These are phyloP conservation scores for Rhinogobio ventralis DNA, from an alignment of 2,797 vertebrate genomes.

Conservation along the genomic window DNA sequence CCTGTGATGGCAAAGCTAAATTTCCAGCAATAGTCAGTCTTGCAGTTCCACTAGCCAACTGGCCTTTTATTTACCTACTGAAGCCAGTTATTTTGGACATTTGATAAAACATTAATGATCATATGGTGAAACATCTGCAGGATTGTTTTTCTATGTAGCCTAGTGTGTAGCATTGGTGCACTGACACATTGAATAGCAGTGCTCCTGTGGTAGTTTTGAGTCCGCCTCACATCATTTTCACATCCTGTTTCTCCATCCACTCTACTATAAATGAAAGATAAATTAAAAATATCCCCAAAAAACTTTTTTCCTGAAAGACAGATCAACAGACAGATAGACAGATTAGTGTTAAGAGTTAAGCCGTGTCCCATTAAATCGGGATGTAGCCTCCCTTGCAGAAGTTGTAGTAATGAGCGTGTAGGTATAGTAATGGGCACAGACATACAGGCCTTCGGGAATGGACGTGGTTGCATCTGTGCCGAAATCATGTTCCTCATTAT, in stretches of 20 bases:
- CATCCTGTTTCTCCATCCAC: not conserved
- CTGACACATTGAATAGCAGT: not conserved
- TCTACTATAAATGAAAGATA: not conserved
- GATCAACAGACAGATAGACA: constrained; percentile 4
- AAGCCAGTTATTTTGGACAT: not conserved
- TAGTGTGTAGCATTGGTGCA: not conserved
- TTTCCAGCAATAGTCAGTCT: not conserved
- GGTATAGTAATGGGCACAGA: constrained; percentile 20
- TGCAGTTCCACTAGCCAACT: not conserved
- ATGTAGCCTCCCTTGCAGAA: constrained; percentile 3
- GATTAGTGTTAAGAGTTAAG: constrained; percentile 11
- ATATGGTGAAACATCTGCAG: constrained; percentile 17
- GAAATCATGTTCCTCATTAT: constrained; percentile 51
- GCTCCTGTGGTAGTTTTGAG: not conserved
- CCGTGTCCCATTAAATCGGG: not conserved
- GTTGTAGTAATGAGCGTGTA: constrained; percentile 11
- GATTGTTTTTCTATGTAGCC: not conserved
- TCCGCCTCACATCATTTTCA: not conserved
- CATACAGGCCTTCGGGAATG: constrained; percentile 22
- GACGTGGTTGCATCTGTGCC: not conserved
- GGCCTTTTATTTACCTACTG: not conserved
- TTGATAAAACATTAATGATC: constrained; percentile 12
- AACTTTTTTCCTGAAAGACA: not conserved
- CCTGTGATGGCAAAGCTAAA: not conserved
- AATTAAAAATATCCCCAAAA: not conserved